These are phyloP conservation scores for Rhinoderma darwinii DNA, from an alignment of 2,113 vertebrate genomes.

Conservation along the genomic window DNA sequence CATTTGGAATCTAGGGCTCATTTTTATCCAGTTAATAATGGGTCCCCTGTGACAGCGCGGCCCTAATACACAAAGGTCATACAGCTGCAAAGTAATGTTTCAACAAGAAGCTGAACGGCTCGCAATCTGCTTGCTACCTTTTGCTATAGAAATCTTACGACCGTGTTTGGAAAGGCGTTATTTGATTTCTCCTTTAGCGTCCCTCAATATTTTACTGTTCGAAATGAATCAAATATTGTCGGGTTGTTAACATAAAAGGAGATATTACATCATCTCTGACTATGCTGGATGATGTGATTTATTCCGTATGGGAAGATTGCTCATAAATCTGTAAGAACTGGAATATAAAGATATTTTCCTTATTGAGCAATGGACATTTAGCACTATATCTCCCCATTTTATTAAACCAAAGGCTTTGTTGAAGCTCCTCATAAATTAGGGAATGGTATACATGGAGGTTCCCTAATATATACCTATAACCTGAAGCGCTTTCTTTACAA, in stretches of 20 bases:
- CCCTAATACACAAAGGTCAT: constrained; percentile 20
- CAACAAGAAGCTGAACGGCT: not conserved
- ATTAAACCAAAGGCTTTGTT: not conserved
- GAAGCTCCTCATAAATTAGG: no score
- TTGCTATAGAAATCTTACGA: not conserved
- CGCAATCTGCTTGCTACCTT: constrained; percentile 1
- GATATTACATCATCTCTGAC: not conserved
- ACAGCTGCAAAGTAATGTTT: constrained; percentile 16
- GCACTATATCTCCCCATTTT: not conserved
- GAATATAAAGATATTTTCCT: not conserved
- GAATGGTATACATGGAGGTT: no score
- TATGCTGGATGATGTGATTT: not conserved
- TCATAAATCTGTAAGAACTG: constrained; percentile 3
- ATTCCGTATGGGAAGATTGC: not conserved
- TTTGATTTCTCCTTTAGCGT: not conserved
- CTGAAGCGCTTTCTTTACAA: no score
- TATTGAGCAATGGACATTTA: not conserved
- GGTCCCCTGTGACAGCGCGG: constrained; percentile 17
- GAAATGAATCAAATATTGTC: not conserved
- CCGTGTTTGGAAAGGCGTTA: not conserved
- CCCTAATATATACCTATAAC: no score
- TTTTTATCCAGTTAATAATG: constrained; percentile 41
- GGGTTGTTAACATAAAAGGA: not conserved
- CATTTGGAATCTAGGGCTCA: constrained; percentile 32
- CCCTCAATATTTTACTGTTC: constrained; percentile 1